Conservation (phyloP, 1,140 invertebrate species). For the Drosophila pruinosa region DNA sequence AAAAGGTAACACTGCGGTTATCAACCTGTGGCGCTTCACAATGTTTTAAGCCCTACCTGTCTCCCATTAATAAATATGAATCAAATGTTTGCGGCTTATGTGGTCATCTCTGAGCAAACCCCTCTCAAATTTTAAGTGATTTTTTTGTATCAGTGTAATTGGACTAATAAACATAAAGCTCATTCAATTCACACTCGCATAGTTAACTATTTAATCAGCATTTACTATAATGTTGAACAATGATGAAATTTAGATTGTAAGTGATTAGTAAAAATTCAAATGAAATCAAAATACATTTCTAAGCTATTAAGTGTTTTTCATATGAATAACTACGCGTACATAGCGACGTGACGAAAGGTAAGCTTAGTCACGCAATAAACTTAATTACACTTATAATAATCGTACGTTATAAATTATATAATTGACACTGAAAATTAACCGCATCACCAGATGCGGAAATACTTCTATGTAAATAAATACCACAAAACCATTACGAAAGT, state of each 20-base stretch:
- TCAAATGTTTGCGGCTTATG: conserved; percentile 66
- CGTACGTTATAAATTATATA: conserved; percentile 10
- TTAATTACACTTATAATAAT: conserved; percentile 35
- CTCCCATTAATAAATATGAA: conserved; percentile 24
- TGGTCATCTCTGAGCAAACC: conserved; percentile 52
- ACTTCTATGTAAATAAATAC: conserved; percentile 40
- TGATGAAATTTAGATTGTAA: conserved; percentile 48
- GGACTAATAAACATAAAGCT: not conserved
- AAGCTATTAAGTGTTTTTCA: conserved; percentile 77
- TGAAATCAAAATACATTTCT: conserved; percentile 79
- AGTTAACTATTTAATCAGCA: conserved; percentile 22
- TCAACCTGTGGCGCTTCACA: not conserved
- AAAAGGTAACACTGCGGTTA: conserved; percentile 25
- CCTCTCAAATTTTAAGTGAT: conserved; percentile 7
- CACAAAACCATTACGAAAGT: conserved; percentile 18
- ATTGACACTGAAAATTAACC: conserved; percentile 8
- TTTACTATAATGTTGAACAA: conserved; percentile 31
- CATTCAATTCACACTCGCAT: not conserved
- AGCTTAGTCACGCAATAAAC: conserved; percentile 26
- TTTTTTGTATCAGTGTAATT: conserved; percentile 9
- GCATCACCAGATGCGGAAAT: conserved; percentile 9
- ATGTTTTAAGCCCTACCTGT: not conserved
- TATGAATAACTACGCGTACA: conserved; percentile 24
- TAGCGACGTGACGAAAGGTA: conserved; percentile 20
- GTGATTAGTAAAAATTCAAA: conserved; percentile 46